Conservation (phyloP, 2,113 vertebrate genomes). For the Zeus faber region DNA sequence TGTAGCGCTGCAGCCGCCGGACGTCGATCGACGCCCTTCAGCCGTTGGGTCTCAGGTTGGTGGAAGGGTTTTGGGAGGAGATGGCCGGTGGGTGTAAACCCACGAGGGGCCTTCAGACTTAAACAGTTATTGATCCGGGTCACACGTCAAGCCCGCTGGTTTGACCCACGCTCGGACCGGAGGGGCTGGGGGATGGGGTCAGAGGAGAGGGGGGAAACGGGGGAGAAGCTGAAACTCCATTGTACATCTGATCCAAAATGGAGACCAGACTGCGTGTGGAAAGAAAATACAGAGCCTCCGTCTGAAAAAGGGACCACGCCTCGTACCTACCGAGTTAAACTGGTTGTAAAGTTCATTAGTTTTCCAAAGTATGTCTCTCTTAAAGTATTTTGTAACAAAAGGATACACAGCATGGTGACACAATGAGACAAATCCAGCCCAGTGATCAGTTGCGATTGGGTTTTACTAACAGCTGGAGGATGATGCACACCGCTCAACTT, state of each 20-base stretch:
- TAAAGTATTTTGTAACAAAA: too few species aligned
- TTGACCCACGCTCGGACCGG: constrained; percentile 58
- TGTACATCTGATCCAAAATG: constrained; percentile 34
- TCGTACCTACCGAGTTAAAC: too few species aligned
- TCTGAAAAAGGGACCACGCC: too few species aligned
- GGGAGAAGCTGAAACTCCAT: constrained; percentile 40
- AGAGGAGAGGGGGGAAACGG: constrained; percentile 31
- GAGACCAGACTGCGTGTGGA: not conserved
- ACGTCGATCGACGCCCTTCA: too few species aligned
- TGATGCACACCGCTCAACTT: too few species aligned
- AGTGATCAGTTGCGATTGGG: too few species aligned
- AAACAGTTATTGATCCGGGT: constrained; percentile 81
- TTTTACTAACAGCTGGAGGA: too few species aligned
- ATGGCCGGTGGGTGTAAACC: constrained; percentile 56
- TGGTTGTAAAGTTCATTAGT: too few species aligned
- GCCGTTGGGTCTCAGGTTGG: too few species aligned
- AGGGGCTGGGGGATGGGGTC: constrained; percentile 46
- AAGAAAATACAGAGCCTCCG: not conserved
- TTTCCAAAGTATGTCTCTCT: too few species aligned
- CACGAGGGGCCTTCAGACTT: constrained; percentile 65
- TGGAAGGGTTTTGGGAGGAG: constrained; percentile 23
- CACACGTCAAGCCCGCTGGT: constrained; percentile 67
- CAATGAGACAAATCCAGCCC: too few species aligned
- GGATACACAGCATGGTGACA: not conserved
- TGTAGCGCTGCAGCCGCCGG: too few species aligned